Evolutionary conservation across 2,888 invertebrate genomes (phyloP).

Genomic region (Tetragonisca angustula): DNA sequence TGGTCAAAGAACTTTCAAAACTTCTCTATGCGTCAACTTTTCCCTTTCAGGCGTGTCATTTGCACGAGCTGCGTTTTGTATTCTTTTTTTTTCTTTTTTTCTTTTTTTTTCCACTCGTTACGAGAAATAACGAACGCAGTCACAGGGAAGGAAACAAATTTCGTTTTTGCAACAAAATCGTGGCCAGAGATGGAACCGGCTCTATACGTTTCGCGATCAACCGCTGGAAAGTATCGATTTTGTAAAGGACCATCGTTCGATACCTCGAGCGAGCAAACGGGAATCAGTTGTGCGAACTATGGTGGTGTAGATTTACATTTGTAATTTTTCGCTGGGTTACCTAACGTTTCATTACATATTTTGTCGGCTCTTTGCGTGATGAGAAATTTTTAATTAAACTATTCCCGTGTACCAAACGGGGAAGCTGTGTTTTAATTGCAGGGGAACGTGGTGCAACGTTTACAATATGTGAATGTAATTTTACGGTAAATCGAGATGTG

Average conservation of each 20-base stretch:
- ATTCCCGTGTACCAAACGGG: not conserved
- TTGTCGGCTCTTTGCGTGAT: not conserved
- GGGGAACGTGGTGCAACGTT: not conserved
- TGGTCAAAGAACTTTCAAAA: constrained; percentile 47
- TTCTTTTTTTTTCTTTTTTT: not conserved
- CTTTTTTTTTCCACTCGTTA: not conserved
- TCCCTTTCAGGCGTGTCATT: constrained; percentile 62
- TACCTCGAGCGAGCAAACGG: not conserved
- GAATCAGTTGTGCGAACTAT: constrained; percentile 7
- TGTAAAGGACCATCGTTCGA: not conserved
- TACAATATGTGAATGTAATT: not conserved
- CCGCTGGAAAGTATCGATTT: not conserved
- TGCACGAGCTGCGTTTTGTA: constrained; percentile 58
- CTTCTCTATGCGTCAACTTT: constrained; percentile 65
- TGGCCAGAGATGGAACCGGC: not conserved
- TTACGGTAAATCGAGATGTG: not conserved
- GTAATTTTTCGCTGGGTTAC: not conserved
- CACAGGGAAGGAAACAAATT: constrained; percentile 9
- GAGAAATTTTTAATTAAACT: not conserved
- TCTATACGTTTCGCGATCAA: constrained; percentile 7
- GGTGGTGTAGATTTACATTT: not conserved
- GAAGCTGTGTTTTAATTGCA: not conserved
- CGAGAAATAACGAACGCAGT: constrained; percentile 34
- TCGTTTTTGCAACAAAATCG: constrained; percentile 2
- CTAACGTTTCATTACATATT: not conserved